Evolutionary conservation across 1,140 invertebrate species (phyloP), one percentile per base, ranked within the genome.

Genomic region (Phocides pigmalion): DNA sequence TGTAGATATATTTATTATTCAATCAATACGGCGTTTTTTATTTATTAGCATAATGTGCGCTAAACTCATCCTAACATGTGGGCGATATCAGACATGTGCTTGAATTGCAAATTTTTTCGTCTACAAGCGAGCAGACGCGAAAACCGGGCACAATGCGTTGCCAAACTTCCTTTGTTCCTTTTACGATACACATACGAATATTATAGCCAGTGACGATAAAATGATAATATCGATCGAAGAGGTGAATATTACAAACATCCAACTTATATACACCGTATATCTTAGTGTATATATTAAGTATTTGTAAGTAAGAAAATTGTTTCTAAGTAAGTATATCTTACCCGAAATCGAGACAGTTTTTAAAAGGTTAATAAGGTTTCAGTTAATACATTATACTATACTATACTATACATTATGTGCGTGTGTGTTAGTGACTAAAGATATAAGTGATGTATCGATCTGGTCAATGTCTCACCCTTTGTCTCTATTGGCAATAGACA

Each of bases 121-220:
- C 82, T 84, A 81, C 72, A 74, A 78, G 59, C 67, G 70, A 67
- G 59, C 74, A 81, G 81, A 81, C 79, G 69, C 63, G 74, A 80
- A 81, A 74, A 79, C 67, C 64, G 76, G 72, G 63, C 63, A 88
- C 85, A 88, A 88, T 87, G 72, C 74, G 56, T 76, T 82, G 77
- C 82, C 80, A 84, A 87, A 88, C 82, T 86, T 88, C 85, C 83
- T 90, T 90, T 90, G 87, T 90, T 88, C 83, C 85, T 81, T 82
- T 74, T 78, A 78, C 61, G 68, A 64, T 73, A 68, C 70, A 74
- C 70, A 70, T 50, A 61, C 50, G 54, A 49, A 72, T 74, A 77
- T 67, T 59, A 63, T 39, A 70, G 39, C 59, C 41, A 42, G 67
- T 69, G 67, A 63, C 56, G 59, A 68, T 53, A 39, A 39, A 39